phyloP scores from a whole-genome alignment of 2,113 vertebrate genomes.

The Echinops telfairi region DNA sequence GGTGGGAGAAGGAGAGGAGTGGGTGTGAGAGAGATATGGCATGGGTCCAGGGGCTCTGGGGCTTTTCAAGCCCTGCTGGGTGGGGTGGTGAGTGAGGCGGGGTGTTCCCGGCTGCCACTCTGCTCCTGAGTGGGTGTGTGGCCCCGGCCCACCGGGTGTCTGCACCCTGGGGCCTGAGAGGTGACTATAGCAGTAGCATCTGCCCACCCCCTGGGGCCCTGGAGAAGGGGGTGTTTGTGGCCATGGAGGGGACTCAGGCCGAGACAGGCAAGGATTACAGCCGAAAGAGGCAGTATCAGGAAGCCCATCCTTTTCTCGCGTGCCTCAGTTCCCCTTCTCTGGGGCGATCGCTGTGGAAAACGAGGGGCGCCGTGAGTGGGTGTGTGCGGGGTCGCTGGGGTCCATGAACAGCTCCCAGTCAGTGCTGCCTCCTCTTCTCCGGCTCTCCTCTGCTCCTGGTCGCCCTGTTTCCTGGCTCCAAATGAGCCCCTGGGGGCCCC shows the following conservation, averaged over 20 bases:
- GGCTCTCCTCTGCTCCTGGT: background rate
- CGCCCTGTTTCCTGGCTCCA: conserved; percentile 30
- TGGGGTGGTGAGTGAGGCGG: background rate
- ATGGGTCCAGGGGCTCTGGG: background rate
- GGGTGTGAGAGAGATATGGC: background rate
- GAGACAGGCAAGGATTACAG: background rate
- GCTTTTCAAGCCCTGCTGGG: background rate
- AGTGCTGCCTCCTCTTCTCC: background rate
- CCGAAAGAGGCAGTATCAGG: background rate
- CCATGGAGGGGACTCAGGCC: background rate
- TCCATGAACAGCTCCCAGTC: background rate
- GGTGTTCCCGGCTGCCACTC: background rate
- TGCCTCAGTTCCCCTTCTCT: conserved; percentile 8
- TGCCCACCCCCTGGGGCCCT: background rate
- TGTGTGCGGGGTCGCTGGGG: background rate
- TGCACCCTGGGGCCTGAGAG: background rate
- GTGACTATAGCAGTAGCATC: background rate
- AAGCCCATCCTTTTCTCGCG: background rate
- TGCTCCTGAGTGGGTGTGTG: background rate
- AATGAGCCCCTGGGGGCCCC: conserved; percentile 49
- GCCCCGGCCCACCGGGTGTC: background rate
- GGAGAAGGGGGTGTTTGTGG: background rate
- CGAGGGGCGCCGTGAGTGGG: background rate
- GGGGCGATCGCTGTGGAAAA: no score
- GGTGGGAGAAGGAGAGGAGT: background rate